Percentiles rank a stretch among this genome's conserved stretches.
Conservation (phyloP, 2,113 vertebrate species). For the Electrona antarctica region DNA sequence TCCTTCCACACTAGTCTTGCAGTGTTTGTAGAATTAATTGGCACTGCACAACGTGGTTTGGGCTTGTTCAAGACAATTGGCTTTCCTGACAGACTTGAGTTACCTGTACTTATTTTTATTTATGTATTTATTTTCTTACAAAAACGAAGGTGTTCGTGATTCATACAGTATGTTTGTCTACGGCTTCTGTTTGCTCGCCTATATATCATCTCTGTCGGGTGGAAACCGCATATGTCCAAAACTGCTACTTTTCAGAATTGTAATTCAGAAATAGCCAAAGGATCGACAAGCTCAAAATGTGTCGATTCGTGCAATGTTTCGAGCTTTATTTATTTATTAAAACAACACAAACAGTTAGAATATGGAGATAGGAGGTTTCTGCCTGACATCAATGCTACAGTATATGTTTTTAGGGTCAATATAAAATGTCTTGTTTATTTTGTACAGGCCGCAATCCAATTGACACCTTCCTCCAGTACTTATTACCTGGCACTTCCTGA, state of each 20-base stretch:
- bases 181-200: neutral
- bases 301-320: no score
- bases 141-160: neutral
- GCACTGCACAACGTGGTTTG: neutral
- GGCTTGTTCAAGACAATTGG: conserved; percentile 8
- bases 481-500: conserved; percentile 16
- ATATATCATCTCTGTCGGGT: no score
- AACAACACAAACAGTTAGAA: neutral
- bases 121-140: neutral
- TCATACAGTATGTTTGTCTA: conserved; percentile 14
- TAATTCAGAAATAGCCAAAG: no score
- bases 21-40: conserved; percentile 11
- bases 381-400: no score
- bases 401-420: neutral
- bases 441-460: conserved; percentile 22
- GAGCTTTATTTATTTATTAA: no score
- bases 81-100: conserved; percentile 31
- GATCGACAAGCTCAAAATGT: no score
- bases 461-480: conserved; percentile 13
- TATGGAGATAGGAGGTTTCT: neutral
- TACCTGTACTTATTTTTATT: conserved; percentile 1
- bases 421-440: conserved; percentile 2
- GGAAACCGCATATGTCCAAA: no score
- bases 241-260: no score
- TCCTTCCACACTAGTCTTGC: neutral